These are phyloP conservation scores for Odocoileus virginianus DNA, from an alignment of 2,113 vertebrate species.

Conservation along the genomic window DNA sequence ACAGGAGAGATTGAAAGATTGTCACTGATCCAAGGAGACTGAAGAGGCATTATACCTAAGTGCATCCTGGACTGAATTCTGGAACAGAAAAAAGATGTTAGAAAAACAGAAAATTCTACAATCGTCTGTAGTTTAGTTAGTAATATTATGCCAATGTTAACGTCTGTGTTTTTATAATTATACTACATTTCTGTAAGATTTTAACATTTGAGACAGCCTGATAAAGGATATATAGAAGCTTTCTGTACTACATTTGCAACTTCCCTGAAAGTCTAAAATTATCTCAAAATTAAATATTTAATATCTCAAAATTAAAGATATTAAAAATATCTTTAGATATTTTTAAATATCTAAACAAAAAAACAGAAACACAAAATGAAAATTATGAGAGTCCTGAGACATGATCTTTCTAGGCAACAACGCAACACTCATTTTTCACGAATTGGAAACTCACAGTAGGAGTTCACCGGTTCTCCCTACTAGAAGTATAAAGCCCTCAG, in stretches of 20 bases:
- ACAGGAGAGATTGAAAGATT: too few species aligned
- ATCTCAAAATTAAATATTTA: neutral
- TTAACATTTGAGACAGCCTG: neutral
- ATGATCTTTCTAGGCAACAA: neutral
- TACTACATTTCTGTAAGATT: neutral
- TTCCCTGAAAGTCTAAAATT: neutral
- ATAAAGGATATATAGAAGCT: neutral
- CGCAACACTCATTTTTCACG: neutral
- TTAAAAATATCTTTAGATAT: neutral
- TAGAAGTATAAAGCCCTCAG: neutral
- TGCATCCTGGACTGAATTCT: neutral
- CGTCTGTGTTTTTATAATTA: neutral
- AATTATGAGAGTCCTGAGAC: neutral
- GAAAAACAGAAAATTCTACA: neutral
- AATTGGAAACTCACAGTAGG: neutral
- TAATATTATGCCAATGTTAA: neutral
- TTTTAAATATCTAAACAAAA: neutral
- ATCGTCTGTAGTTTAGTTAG: neutral
- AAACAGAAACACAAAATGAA: neutral
- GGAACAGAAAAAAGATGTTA: neutral
- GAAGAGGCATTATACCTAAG: neutral
- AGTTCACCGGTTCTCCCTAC: neutral
- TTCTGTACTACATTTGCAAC: neutral
- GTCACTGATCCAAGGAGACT: neutral
- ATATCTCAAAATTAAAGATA: neutral